phyloP scores from a whole-genome alignment of 2,888 invertebrate genomes.

The Clostera curtula region DNA sequence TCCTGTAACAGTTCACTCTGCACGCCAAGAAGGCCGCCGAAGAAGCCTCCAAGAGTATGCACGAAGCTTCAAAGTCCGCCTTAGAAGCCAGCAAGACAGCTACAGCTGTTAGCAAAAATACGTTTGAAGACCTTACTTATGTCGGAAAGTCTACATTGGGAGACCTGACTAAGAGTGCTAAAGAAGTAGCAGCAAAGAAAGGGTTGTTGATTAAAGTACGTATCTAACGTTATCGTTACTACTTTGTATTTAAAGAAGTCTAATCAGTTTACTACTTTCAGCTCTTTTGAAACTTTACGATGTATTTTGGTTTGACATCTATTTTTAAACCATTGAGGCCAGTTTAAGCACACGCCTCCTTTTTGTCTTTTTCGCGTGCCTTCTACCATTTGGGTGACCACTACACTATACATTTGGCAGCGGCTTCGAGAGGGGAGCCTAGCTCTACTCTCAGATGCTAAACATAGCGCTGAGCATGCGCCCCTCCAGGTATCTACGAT shows the following conservation, averaged over 20 bases:
- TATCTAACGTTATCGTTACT: too few relatives aligned
- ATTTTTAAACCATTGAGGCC: too few relatives aligned
- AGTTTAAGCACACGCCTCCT: too few relatives aligned
- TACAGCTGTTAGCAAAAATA: conserved; percentile 90
- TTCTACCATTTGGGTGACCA: too few relatives aligned
- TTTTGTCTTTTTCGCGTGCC: too few relatives aligned
- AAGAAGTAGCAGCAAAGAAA: conserved; percentile 90
- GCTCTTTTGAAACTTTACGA: too few relatives aligned
- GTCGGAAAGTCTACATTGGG: conserved; percentile 93
- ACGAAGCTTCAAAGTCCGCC: conserved; percentile 89
- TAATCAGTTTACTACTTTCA: too few relatives aligned
- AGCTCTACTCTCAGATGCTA: too few relatives aligned
- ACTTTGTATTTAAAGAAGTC: too few relatives aligned
- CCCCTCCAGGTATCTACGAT: background rate
- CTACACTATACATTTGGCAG: too few relatives aligned
- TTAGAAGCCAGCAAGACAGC: conserved; percentile 91
- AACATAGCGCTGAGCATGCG: background rate
- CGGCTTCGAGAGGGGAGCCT: too few relatives aligned
- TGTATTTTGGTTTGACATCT: too few relatives aligned
- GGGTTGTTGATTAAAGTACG: conserved; percentile 83
- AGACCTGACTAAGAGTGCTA: conserved; percentile 92
- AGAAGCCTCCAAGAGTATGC: conserved; percentile 85
- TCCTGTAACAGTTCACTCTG: conserved; percentile 78
- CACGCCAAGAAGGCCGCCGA: conserved; percentile 93
- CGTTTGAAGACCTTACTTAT: conserved; percentile 90